Percentiles rank a stretch among this genome's conserved stretches.
These are phyloP conservation scores for Otolemur garnettii DNA, from an alignment of 2,113 vertebrate genomes.

Conservation along the genomic window DNA sequence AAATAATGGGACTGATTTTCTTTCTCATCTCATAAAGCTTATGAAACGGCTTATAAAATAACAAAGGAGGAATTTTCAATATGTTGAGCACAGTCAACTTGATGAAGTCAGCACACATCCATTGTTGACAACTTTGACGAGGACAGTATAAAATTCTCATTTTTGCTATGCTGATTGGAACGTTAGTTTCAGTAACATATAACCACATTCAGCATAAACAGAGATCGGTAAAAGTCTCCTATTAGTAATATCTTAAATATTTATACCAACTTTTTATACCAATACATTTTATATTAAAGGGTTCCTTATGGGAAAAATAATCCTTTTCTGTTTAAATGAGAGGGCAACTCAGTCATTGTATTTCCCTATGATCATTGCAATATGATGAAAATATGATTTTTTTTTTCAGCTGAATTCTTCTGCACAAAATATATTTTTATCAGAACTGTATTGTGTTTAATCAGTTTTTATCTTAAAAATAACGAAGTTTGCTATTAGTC, in stretches of 20 bases:
- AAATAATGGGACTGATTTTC: constrained; percentile 51
- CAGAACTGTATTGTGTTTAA: constrained; percentile 39
- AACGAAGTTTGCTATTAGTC: constrained; percentile 57
- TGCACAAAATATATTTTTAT: background rate
- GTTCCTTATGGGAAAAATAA: constrained; percentile 9
- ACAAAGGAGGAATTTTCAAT: constrained; percentile 16
- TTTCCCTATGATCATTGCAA: constrained; percentile 36
- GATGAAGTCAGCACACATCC: background rate
- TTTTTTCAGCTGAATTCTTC: constrained; percentile 55
- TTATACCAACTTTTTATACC: constrained; percentile 30
- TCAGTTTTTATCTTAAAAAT: constrained; percentile 74
- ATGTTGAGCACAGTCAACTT: background rate
- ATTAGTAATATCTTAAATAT: background rate
- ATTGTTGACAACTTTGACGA: background rate
- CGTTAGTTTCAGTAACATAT: background rate
- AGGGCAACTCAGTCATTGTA: background rate
- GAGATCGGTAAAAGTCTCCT: background rate
- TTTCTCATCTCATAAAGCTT: constrained; percentile 52
- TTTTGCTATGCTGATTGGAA: background rate
- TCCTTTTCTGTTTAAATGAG: constrained; percentile 52
- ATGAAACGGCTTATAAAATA: constrained; percentile 57
- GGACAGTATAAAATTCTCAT: background rate
- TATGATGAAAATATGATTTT: background rate
- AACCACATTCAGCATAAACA: background rate
- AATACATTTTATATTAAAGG: constrained; percentile 60